phyloP scores from a whole-genome alignment of 2,797 vertebrate genomes.

The Dipus sagitta region DNA sequence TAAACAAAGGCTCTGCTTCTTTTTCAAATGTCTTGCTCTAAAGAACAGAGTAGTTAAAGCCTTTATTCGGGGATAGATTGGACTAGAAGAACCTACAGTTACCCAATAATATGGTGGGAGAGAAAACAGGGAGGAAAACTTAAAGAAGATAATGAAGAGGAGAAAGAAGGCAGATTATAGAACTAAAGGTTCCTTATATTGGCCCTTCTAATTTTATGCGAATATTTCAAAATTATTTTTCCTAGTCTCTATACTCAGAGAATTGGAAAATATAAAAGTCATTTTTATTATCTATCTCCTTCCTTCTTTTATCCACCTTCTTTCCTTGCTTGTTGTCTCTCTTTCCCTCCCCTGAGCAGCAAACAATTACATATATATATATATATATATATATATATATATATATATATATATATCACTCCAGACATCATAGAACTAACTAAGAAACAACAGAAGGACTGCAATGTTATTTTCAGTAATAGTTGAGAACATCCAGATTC shows the following conservation, averaged over 20 bases:
- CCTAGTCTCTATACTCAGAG: not conserved
- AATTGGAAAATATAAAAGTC: not conserved
- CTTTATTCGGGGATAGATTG: conserved; percentile 10
- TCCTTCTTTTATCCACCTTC: not conserved
- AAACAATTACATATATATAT: conserved; percentile 16
- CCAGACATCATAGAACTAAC: conserved; percentile 24
- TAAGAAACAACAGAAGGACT: not conserved
- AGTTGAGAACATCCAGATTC: conserved; percentile 7
- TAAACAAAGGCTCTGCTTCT: conserved; percentile 20
- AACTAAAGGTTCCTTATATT: conserved; percentile 15
- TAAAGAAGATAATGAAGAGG: not conserved
- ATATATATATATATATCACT: not conserved
- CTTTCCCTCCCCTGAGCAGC: not conserved
- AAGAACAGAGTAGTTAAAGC: conserved; percentile 26
- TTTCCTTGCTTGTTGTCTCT: not conserved
- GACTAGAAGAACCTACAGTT: conserved; percentile 22
- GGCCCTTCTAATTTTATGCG: not conserved
- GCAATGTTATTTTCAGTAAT: conserved; percentile 38
- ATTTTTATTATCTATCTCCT: not conserved
- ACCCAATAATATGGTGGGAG: not conserved
- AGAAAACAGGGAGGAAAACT: not conserved
- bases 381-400: too few species aligned
- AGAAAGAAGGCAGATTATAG: not conserved
- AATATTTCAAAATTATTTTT: conserved; percentile 55
- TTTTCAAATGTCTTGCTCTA: conserved; percentile 26